A percentile compares a stretch with the other conserved stretches of the same genome.
Evolutionary conservation across 2,113 vertebrate species (phyloP).

Genomic region (Gallinago undulata): DNA sequence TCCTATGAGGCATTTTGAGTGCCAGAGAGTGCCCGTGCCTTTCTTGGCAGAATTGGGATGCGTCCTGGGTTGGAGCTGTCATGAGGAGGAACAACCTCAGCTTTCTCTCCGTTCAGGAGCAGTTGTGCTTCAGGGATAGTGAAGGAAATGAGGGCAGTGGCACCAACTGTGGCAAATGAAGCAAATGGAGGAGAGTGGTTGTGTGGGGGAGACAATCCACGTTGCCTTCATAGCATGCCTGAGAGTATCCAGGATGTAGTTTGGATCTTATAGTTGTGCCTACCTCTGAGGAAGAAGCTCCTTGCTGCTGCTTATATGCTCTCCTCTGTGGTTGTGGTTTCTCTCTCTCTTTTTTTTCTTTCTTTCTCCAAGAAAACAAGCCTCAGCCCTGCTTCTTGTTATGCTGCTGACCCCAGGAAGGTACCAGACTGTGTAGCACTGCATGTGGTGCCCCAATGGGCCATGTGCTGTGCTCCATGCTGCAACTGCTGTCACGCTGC

Average conservation of each 20-base stretch:
- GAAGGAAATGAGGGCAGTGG: not conserved
- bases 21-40: not conserved
- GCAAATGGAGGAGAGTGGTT: not conserved
- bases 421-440: accelerated
- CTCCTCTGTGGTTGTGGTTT: not conserved
- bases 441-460: accelerated
- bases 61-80: not conserved
- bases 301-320: not conserved
- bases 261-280: not conserved
- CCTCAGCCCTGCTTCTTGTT: not conserved
- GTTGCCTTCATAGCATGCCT: not conserved
- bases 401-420: not conserved
- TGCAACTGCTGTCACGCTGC: not conserved
- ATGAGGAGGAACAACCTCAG: not conserved
- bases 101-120: not conserved
- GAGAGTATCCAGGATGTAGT: not conserved
- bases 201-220: not conserved
- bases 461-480: not conserved
- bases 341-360: not conserved
- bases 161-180: accelerated
- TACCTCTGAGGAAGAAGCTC: not conserved
- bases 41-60: not conserved
- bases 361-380: not conserved
- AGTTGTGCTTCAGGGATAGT: not conserved
- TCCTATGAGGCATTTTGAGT: not conserved